Percentiles rank a stretch among this genome's conserved stretches.
phyloP scores from a whole-genome alignment of 2,113 vertebrate genomes.

The Lamprotornis superbus region DNA sequence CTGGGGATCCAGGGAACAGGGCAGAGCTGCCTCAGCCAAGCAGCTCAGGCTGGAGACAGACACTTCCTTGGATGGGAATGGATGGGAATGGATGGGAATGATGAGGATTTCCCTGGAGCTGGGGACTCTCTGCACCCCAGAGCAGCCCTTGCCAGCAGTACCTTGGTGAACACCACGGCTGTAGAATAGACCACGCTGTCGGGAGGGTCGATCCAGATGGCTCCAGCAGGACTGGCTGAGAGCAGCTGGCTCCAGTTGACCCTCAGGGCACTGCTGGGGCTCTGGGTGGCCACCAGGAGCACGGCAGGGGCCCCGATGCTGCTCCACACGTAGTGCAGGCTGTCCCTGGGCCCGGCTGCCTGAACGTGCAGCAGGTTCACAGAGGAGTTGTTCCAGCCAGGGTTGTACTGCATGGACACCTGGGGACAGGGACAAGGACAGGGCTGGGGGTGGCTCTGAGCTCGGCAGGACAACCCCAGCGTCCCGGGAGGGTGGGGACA shows the following conservation, averaged over 20 bases:
- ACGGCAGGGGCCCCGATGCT: constrained; percentile 80
- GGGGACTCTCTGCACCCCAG: rapidly evolving
- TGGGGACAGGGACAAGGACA: constrained; percentile 43
- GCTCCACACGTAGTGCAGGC: constrained; percentile 87
- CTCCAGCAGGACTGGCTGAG: constrained; percentile 36
- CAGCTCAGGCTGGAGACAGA: neutral
- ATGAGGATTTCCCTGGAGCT: neutral
- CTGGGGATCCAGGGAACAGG: neutral
- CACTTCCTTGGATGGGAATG: too few species aligned
- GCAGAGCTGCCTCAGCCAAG: neutral
- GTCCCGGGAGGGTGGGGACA: neutral
- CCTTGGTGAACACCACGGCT: constrained; percentile 82
- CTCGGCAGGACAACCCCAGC: neutral
- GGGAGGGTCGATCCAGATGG: constrained; percentile 80
- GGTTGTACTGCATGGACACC: constrained; percentile 81
- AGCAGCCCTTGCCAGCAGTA: neutral
- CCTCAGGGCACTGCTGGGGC: constrained; percentile 64
- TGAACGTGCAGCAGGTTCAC: constrained; percentile 82
- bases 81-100: too few species aligned
- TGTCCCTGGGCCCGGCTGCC: constrained; percentile 78
- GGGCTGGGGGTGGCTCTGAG: neutral
- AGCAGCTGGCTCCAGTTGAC: constrained; percentile 83
- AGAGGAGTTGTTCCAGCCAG: neutral
- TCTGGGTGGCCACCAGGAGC: constrained; percentile 81
- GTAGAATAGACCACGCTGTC: constrained; percentile 76